phyloP scores from a whole-genome alignment of 2,888 invertebrate genomes.

The Uloborus plumipes region DNA sequence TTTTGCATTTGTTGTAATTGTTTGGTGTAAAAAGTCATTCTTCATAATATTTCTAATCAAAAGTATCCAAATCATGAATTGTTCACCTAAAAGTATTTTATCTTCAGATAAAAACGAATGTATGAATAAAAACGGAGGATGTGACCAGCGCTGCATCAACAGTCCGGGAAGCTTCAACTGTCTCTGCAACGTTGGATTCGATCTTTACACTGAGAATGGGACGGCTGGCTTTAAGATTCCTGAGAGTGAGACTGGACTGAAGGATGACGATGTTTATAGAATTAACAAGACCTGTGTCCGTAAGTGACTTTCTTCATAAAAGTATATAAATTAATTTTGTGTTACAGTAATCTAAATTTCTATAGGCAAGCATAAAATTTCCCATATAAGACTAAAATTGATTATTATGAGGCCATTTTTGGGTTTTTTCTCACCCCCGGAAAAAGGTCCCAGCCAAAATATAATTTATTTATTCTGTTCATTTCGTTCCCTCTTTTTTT shows the following conservation, averaged over 20 bases:
- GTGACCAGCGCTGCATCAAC: slow-evolving; percentile 93
- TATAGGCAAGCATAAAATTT: no score
- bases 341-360: no score
- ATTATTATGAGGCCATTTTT: no score
- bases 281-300: slow-evolving; percentile 94
- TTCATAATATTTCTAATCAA: background rate
- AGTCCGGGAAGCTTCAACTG: slow-evolving; percentile 90
- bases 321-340: no score
- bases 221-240: slow-evolving; percentile 89
- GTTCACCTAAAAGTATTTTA: background rate
- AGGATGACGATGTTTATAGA: slow-evolving; percentile 90
- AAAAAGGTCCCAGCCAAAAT: no score
- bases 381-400: no score
- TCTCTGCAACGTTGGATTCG: slow-evolving; percentile 90
- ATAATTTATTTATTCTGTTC: no score
- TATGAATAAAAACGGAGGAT: slow-evolving; percentile 86
- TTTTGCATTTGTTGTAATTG: background rate
- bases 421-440: no score
- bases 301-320: slow-evolving; percentile 67
- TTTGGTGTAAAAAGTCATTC: background rate
- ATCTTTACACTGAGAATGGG: slow-evolving; percentile 86
- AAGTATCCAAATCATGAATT: background rate
- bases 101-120: slow-evolving; percentile 86
- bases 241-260: slow-evolving; percentile 84
- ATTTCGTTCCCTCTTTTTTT: no score